These are phyloP conservation scores for Aeoliscus strigatus DNA, from an alignment of 2,797 vertebrate genomes.

Conservation along the genomic window DNA sequence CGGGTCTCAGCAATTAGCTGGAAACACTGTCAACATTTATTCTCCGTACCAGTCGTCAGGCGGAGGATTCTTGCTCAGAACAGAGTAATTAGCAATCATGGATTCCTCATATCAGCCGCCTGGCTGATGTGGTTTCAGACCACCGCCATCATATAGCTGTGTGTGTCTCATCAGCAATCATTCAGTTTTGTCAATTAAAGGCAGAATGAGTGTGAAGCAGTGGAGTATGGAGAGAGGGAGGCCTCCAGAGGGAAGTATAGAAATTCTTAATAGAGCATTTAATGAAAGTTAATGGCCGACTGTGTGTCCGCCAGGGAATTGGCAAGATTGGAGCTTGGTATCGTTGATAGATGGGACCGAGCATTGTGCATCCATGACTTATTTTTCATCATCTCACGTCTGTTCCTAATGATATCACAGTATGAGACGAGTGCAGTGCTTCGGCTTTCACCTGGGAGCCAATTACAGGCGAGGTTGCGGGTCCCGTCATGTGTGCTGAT, in stretches of 20 bases:
- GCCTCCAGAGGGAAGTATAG: slow-evolving; percentile 17
- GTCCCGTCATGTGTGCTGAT: slow-evolving; percentile 15
- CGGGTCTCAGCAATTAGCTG: slow-evolving; percentile 45
- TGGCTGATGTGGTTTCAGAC: slow-evolving; percentile 26
- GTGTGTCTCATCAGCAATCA: slow-evolving; percentile 37
- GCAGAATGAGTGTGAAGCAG: slow-evolving; percentile 25
- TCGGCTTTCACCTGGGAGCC: slow-evolving; percentile 49
- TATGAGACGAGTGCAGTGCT: slow-evolving; percentile 22
- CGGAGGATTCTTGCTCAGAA: slow-evolving; percentile 33
- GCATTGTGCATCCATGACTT: slow-evolving; percentile 9
- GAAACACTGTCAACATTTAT: slow-evolving; percentile 38
- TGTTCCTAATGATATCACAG: slow-evolving; percentile 16
- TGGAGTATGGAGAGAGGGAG: slow-evolving; percentile 7
- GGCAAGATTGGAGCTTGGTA: slow-evolving; percentile 18
- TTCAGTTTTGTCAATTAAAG: slow-evolving; percentile 57
- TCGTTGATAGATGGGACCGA: slow-evolving; percentile 29
- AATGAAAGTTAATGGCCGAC: slow-evolving; percentile 56
- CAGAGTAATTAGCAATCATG: slow-evolving; percentile 58
- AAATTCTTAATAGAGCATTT: slow-evolving; percentile 52
- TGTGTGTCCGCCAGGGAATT: slow-evolving; percentile 28
- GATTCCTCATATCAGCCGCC: slow-evolving; percentile 27
- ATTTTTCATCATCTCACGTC: slow-evolving; percentile 27
- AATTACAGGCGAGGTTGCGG: slow-evolving; percentile 44
- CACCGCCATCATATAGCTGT: slow-evolving; percentile 2
- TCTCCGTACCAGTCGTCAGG: slow-evolving; percentile 26